Evolutionary conservation across 2,113 vertebrate species (phyloP), one percentile per base, ranked within the genome.

Genomic region (Glareola pratincola): DNA sequence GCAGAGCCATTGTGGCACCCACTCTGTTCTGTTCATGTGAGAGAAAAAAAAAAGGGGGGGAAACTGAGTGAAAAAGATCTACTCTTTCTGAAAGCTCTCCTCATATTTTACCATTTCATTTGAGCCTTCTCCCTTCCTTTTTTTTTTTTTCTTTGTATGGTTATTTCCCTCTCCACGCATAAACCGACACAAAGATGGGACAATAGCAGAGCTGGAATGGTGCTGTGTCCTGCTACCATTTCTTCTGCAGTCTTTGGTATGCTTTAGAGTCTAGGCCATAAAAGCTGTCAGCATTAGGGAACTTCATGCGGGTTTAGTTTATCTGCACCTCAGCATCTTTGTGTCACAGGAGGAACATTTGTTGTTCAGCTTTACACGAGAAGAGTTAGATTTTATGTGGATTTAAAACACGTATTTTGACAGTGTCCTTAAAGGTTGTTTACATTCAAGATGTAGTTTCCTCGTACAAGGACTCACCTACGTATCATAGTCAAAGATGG

Each of bases 61-160:
- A 13, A 89, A 47, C 8, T 2, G 10, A 86, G 66, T 94, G 13
- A 87, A 74, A 88, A 95, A 85, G 27, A 74, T 64, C 64, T 82
- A 29, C 37, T 91, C 53, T 85, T 95, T 95, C 76, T 95, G 67
- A 96, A 96, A 92, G 30, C 30, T 79, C 29, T 72, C 21, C 56
- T 92, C 24, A 39, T 95, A 82, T 90, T 94, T 96, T 92, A 71
- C 56, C 41, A 39, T 85, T 94, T 94, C 12, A 23, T 90, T 94
- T 96, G 63, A 82, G 5, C 59, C 39, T 63, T 80, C 29, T 66
- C 50, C 11, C 20, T 64, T 23, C 21, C 26, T 68, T 27, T 64
- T 63, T 88, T 10, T 68, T 27, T 64, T 63, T 88, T 10, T n/a
- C 20, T 66, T 66, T 20, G 36, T 88, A 17, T 41, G 48, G 21